Base-by-base conservation (phyloP, 2,113 vertebrate genomes). In the Poicephalus meyeri region DNA sequence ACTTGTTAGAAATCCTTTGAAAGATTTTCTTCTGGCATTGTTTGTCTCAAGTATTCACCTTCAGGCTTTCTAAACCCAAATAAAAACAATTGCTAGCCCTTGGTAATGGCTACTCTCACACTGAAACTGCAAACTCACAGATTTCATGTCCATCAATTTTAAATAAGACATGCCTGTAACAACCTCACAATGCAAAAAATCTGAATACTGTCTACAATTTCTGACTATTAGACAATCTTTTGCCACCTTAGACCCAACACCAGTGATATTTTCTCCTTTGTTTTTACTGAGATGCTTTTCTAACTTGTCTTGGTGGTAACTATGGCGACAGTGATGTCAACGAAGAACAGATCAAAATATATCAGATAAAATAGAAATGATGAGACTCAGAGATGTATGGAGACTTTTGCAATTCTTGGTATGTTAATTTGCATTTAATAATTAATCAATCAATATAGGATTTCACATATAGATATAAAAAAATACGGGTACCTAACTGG, bases 301-400 rank as follows among this genome's bases (percentile, higher is more conserved):
- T 52, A 76, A 86, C 81, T 92, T 92, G 60, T 86, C 81, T 71
- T 77, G 55, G 70, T 92, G 92, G 89, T 97, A 96, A 74, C 93
- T 94, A 93, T 92, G 93, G 92, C 91, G 91, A 97, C 71, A 79
- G 60, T 91, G 85, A 90, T 89, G 61, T 72, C 77, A 92, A 46
- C 0, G 50, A 86, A 77, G 78, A 85, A 39, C 24, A 83, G 89
- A 86, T 71, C 78, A 89, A 94, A 96, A 95, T 68, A 86, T 29
- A 61, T 87, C 69, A 85, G 73, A 69, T 33, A 70, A 81, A 61
- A 78, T 0, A 78, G 82, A 74, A 69, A 44, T n/a, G 0, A 79
- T n/a, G 56, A 94, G 65, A 93, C 25, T 23, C 46, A 78, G 84
- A 25, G 46, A 79, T 39, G 28, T 26, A 49, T n/a, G 52, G 42